Base-by-base conservation (phyloP, 2,797 vertebrate species). In the Karalla daura region DNA sequence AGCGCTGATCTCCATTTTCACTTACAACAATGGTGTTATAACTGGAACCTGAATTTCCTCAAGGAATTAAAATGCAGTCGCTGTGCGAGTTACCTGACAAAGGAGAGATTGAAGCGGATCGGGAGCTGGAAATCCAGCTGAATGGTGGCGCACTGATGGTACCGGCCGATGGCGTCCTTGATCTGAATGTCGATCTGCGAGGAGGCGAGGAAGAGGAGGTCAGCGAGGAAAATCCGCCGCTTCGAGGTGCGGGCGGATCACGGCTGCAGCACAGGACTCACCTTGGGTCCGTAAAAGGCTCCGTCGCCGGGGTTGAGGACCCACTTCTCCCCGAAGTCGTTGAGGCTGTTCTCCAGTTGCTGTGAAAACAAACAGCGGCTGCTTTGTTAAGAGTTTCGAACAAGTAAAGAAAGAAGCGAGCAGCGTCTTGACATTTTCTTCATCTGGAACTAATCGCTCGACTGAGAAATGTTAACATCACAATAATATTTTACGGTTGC, bases 231-330 rank as follows among this genome's bases (percentile, higher is more conserved):
- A 23, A 32, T 63, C 62, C 49, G 49, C 58, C 30, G 47, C 46
- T 70, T 65, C 51, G 61, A 30, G 13, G 39, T 46, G 35, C 11
- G 68, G 66, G n/a, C 15, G 13, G 21, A 45, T 36, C 46, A 40
- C 54, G 21, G 39, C 37, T 41, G 64, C 32, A 21, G 36, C 1
- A 2, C 50, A 1, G n/a, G 3, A 28, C 90, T 91, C 80, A 98
- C 98, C 96, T 99, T 99, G 61, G 98, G 98, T 70, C 98, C 98
- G 52, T 99, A 99, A 85, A 99, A 99, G 44, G 98, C 98, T 60
- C 98, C 98, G 55, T 99, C 98, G 0, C 98, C 98, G 3, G 96
- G 96, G 81, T 99, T 99, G 69, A 99, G 90, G 59, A 96, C 90
- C 98, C 98, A 99, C 70, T 97, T 97, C 84, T 98, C 95, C 36